Conservation (phyloP, 2,888 invertebrate genomes). For the Cylloceria caligata region DNA sequence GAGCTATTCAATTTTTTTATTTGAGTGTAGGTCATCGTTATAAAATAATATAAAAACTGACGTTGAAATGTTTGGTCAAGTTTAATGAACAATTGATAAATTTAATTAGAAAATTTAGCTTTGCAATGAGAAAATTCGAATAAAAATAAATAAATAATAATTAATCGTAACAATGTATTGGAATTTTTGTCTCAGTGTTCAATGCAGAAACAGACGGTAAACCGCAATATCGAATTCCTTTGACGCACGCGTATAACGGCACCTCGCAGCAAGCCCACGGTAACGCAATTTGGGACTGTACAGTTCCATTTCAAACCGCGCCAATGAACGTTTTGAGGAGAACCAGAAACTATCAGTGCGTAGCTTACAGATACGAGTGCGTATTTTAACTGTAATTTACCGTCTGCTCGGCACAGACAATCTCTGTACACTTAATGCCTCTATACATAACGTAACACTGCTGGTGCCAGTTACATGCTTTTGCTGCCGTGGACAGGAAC, state of each 20-base stretch:
- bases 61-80: too few relatives aligned
- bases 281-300: conserved; percentile 52
- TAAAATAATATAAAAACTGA: too few relatives aligned
- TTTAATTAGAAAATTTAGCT: too few relatives aligned
- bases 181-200: not conserved
- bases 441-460: conserved; percentile 19
- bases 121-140: too few relatives aligned
- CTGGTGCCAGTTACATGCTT: not conserved
- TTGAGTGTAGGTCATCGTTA: too few relatives aligned
- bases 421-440: conserved; percentile 51
- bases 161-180: too few relatives aligned
- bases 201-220: not conserved
- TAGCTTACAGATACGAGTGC: conserved; percentile 37
- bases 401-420: conserved; percentile 37
- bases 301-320: not conserved
- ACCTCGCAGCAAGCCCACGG: conserved; percentile 39
- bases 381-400: conserved; percentile 56
- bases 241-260: conserved; percentile 58
- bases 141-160: not conserved
- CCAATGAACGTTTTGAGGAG: conserved; percentile 33
- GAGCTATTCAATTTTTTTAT: too few relatives aligned
- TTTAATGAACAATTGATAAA: too few relatives aligned
- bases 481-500: conserved; percentile 8
- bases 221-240: conserved; percentile 52
- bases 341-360: conserved; percentile 46